These are phyloP conservation scores for Lithobates pipiens DNA, from an alignment of 2,797 vertebrate genomes.

Conservation along the genomic window DNA sequence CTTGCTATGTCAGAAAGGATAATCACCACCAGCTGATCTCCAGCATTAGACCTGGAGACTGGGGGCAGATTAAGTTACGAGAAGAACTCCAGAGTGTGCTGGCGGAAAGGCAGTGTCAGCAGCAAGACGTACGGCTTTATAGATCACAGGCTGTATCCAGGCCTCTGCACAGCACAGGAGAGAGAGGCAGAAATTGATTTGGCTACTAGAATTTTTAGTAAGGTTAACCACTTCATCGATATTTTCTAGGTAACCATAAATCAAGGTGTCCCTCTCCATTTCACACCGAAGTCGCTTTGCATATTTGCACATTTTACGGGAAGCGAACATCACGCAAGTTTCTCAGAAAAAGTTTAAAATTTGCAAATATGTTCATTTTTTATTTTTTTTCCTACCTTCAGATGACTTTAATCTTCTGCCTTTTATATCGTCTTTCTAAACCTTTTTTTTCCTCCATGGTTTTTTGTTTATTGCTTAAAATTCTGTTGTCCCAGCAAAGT, in stretches of 20 bases:
- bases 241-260: slow-evolving; percentile 2
- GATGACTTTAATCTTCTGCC: neutral
- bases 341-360: no score
- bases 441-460: no score
- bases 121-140: neutral
- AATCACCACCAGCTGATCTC: slow-evolving; percentile 24
- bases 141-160: neutral
- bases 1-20: neutral
- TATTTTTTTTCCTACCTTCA: neutral
- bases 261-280: neutral
- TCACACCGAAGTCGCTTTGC: neutral
- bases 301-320: neutral
- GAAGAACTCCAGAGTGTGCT: neutral
- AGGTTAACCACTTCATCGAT: slow-evolving; percentile 1
- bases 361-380: no score
- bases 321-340: neutral
- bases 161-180: neutral
- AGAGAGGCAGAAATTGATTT: neutral
- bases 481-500: no score
- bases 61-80: slow-evolving; percentile 18
- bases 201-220: neutral
- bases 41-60: neutral
- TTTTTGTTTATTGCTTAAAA: no score
- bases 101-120: neutral
- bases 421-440: no score